Evolutionary conservation across 2,888 invertebrate species (phyloP), one percentile per base, ranked within the genome.

Genomic region (Aspidiotus rigidus): DNA sequence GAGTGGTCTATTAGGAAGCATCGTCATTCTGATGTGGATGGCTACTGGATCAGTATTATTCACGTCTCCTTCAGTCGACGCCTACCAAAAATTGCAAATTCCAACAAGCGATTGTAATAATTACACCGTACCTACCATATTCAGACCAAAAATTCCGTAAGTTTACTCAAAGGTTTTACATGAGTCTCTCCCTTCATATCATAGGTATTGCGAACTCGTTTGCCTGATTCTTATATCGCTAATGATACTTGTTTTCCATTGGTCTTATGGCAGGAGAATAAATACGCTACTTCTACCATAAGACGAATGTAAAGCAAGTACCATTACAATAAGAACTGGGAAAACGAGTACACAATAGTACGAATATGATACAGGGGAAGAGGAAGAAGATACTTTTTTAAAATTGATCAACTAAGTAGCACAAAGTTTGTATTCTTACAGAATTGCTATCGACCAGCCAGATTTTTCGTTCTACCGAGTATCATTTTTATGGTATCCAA

Each of bases 401-500:
- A n/a, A 53, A 55, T 13, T 55, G 15, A 55, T 9, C 56, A n/a
- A 55, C 7, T 15, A 55, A 55, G 3, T 55, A 13, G 9, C 28
- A 39, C n/a, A 3, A 15, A 13, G 17, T 62, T 39, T 2, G 13
- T 15, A 17, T 57, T 16, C 49, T n/a, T 54, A n/a, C 64, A 63
- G 70, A 44, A 2, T 28, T 28, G 5, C 28, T 5, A 28, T 28
- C 28, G 28, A 28, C 5, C 28, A 28, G 28, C 28, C 28, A 73
- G 57, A 69, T 73, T 17, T 75, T 70, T 72, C 71, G 8, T 66
- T 75, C 54, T 76, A 75, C 71, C 72, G 75, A n/a, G 72, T 77
- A 13, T 77, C 78, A 5, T 77, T 76, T 72, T 72, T 77, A 70
- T 78, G 77, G 77, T 77, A 78, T 71, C 75, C 76, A 8, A 73